These are phyloP conservation scores for Danio rerio DNA, from an alignment of 2,113 vertebrate species.

Conservation along the genomic window GRCz12tu NC_133178.1:39886501-39887000, in stretches of 20 bases:
- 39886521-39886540: not conserved
- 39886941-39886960: not conserved
- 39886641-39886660: not conserved
- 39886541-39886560: no score
- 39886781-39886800: slow-evolving; percentile 19
- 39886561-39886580: no score
- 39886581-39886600: not conserved
- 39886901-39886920: slow-evolving; percentile 1
- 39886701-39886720: not conserved
- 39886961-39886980: not conserved
- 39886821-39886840: slow-evolving; percentile 22
- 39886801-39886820: not conserved
- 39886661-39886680: not conserved
- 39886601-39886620: not conserved
- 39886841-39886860: slow-evolving; percentile 20
- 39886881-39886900: not conserved
- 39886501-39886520: not conserved
- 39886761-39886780: slow-evolving; percentile 7
- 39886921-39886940: no score
- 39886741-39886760: slow-evolving; percentile 1
- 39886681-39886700: slow-evolving; percentile 10
- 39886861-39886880: not conserved
- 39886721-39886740: slow-evolving; percentile 21
- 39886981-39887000: not conserved
- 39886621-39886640: not conserved